These are phyloP conservation scores for Tachysurus fulvidraco DNA, from an alignment of 2,113 vertebrate genomes.

Conservation along the genomic window DNA sequence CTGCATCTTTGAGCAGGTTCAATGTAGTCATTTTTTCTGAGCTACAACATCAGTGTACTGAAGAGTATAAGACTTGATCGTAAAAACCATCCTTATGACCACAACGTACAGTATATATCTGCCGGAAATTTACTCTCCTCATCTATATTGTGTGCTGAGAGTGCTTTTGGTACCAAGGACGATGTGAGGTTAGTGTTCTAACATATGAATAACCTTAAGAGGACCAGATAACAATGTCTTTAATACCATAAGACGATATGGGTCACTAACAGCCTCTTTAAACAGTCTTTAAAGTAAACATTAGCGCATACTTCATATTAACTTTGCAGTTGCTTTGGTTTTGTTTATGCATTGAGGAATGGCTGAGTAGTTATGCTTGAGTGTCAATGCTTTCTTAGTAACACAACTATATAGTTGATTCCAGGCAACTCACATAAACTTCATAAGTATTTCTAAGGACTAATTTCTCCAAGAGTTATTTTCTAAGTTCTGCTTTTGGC, in stretches of 20 bases:
- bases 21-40: background rate
- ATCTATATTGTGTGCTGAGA: background rate
- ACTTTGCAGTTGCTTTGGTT: background rate
- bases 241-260: slow-evolving; percentile 21
- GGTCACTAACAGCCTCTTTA: slow-evolving; percentile 7
- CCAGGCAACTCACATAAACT: background rate
- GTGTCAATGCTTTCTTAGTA: background rate
- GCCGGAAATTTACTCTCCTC: background rate
- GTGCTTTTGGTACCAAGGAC: slow-evolving; percentile 11
- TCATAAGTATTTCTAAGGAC: background rate
- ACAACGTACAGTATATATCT: background rate
- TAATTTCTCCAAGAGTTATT: background rate
- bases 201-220: slow-evolving; percentile 1
- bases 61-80: background rate
- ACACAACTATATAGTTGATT: background rate
- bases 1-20: background rate
- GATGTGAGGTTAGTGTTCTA: slow-evolving; percentile 2
- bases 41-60: background rate
- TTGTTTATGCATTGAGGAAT: background rate
- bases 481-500: background rate
- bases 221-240: background rate
- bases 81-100: slow-evolving; percentile 7
- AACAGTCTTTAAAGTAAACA: slow-evolving; percentile 8
- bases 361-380: background rate
- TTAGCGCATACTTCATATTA: background rate